Evolutionary conservation across 2,797 vertebrate species (phyloP).

Genomic region (Silurus aristotelis): DNA sequence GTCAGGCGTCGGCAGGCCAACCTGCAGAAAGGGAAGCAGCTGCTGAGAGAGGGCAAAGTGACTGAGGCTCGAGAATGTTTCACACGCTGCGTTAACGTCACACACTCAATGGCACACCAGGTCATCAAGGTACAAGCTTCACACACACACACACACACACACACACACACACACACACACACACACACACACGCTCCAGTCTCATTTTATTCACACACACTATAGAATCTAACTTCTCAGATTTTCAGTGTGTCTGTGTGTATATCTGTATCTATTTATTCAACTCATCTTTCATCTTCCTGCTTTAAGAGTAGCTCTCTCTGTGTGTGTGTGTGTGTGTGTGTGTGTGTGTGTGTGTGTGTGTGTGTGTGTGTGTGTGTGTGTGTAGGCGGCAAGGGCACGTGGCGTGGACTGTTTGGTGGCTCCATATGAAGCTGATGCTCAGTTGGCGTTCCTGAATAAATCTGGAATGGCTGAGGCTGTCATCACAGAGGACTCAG

Average conservation of each 20-base stretch:
- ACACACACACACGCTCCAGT: no score
- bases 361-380: not conserved
- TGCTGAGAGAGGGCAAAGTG: slow-evolving; percentile 88
- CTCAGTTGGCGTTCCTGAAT: slow-evolving; percentile 91
- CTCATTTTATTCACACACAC: no score
- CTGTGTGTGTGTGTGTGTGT: not conserved
- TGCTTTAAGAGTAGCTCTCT: not conserved
- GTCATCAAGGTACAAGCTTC: slow-evolving; percentile 85
- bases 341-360: not conserved
- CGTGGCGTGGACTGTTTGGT: slow-evolving; percentile 91
- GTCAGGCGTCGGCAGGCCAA: slow-evolving; percentile 85
- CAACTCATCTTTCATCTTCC: not conserved
- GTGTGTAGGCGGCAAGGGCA: slow-evolving; percentile 79
- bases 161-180: not conserved
- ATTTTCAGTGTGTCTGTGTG: not conserved
- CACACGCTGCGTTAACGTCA: slow-evolving; percentile 86
- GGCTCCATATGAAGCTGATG: slow-evolving; percentile 96
- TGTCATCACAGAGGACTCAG: slow-evolving; percentile 95
- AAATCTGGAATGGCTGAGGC: slow-evolving; percentile 87
- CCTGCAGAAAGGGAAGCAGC: slow-evolving; percentile 87
- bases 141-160: not conserved
- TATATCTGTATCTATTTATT: not conserved
- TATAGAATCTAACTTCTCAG: no score
- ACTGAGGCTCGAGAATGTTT: slow-evolving; percentile 93
- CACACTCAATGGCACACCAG: slow-evolving; percentile 88